phyloP scores from a whole-genome alignment of 2,888 invertebrate species.

The Margaritifera margaritifera region DNA sequence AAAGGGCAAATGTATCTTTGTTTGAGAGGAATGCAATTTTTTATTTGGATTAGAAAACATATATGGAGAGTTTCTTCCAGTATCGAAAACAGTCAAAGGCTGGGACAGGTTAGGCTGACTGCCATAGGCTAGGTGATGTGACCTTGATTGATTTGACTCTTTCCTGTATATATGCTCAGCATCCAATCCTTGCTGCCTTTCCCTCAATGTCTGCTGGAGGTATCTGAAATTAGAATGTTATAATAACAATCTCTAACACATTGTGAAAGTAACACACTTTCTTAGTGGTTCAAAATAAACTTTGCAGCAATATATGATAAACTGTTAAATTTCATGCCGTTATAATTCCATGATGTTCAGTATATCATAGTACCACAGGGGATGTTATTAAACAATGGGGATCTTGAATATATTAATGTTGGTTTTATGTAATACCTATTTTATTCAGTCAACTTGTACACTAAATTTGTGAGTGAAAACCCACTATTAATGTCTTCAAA shows the following conservation, averaged over 20 bases:
- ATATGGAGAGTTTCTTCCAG: constrained; percentile 32
- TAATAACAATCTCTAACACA: neutral
- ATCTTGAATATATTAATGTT: no score
- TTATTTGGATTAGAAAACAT: constrained; percentile 39
- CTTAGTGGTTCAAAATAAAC: no score
- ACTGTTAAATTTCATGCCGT: no score
- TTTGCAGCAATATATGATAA: no score
- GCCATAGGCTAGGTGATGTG: constrained; percentile 36
- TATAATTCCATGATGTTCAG: no score
- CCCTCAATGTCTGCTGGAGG: constrained; percentile 47
- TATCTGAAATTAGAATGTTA: constrained; percentile 32
- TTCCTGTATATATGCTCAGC: constrained; percentile 17
- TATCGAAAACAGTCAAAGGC: constrained; percentile 25
- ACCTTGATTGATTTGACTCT: constrained; percentile 22
- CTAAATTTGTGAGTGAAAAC: no score
- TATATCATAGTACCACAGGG: no score
- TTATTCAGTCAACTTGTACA: no score
- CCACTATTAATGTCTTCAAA: no score
- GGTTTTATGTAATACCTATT: no score
- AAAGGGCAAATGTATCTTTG: constrained; percentile 40
- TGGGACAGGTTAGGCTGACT: constrained; percentile 58
- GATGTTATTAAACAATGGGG: no score
- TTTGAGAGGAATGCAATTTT: constrained; percentile 46
- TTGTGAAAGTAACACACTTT: no score
- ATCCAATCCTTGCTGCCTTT: constrained; percentile 26